Conservation (phyloP, 2,113 vertebrate genomes). For the Parus major region DNA sequence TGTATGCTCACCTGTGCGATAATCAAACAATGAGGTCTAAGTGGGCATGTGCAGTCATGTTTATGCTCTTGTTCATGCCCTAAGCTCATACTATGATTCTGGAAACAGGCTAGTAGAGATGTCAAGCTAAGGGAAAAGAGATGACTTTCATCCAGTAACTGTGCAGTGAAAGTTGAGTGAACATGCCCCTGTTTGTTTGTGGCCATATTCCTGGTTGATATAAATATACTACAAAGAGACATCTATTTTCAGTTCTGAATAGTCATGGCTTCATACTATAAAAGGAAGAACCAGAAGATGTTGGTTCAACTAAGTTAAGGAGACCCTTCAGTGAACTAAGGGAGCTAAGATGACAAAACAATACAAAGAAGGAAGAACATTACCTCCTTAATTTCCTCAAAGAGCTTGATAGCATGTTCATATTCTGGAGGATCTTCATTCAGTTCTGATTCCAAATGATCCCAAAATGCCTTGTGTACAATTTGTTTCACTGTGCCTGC, state of each 20-base stretch:
- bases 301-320: neutral
- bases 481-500: constrained; percentile 82
- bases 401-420: constrained; percentile 85
- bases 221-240: neutral
- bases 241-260: neutral
- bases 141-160: neutral
- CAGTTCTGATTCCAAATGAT: constrained; percentile 85
- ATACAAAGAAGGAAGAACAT: neutral
- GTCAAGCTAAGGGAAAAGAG: neutral
- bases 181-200: neutral
- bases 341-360: neutral
- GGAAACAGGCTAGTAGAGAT: neutral
- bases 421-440: constrained; percentile 89
- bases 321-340: neutral
- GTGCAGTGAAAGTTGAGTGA: neutral
- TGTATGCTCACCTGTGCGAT: neutral
- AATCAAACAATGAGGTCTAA: neutral
- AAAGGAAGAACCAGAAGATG: neutral
- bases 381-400: constrained; percentile 94
- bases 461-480: constrained; percentile 93
- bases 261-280: neutral
- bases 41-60: neutral
- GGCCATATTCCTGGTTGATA: neutral
- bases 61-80: neutral
- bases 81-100: neutral